Base-by-base conservation (phyloP, 92 coral and sea anemone genomes). In the Palythoa grandiflora region DNA sequence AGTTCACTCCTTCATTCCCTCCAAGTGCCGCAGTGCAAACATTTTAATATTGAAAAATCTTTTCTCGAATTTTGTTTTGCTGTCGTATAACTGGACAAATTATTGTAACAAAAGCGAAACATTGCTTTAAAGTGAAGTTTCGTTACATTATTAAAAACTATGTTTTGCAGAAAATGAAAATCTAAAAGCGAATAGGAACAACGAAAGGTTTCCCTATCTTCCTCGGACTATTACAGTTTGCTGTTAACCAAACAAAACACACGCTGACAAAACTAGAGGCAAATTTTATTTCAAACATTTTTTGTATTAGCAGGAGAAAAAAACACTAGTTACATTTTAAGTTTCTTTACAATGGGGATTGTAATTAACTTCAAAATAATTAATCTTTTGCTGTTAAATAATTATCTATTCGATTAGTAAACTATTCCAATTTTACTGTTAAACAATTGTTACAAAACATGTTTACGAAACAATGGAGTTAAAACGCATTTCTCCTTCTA, bases 311-410 rank as follows among this genome's bases (percentile, higher is more conserved):
- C 11, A 17, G 61, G 38, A 50, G 65, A 51, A 52, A 76, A 19
- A 70, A 38, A 70, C 40, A 36, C 16, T 63, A 17, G 70, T 50
- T 39, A 73, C 28, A 40, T 35, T 76, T 75, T 10, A 75, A 44
- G 37, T 75, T 75, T 47, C 60, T 14, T 48, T 16, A 51, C 38
- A 76, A 13, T 14, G 19, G 17, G 9, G 36, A 13, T 40, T 16
- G 4, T 13, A 48, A 74, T 35, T 21, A 75, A 47, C 79, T 47
- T 47, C 39, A 75, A 75, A 40, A 39, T 28, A 76, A 51, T 76
- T 50, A 55, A 54, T 21, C 54, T 77, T 77, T 10, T 52, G 53
- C 53, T 52, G 83, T 77, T 77, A 77, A 77, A 77, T 54, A 77
- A 77, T 53, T 28, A 35, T 54, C 83, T 77, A 77, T 35, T 77